Base-by-base conservation (phyloP, 2,888 invertebrate genomes). In the Mythimna albipuncta region DNA sequence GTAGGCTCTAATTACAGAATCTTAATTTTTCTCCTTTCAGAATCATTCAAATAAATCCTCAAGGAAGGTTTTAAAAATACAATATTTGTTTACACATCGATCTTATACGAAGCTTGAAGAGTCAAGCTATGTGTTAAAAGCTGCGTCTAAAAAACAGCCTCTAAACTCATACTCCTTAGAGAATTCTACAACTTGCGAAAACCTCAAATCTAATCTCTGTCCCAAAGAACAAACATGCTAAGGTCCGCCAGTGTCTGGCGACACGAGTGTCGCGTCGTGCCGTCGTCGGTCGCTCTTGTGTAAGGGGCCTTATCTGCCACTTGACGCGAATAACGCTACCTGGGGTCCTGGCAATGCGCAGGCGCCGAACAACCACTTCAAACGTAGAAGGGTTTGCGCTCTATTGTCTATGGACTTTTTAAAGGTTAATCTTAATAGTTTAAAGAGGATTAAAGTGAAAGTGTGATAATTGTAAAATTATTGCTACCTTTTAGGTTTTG, bases 291-390 rank as follows among this genome's bases (percentile, higher is more conserved):
- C 87, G 82, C 81, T 77, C 77, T 82, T 77, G 78, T 84, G 81
- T 75, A 80, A 81, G 85, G 79, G 83, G 83, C 77, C 88, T 93
- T 92, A 92, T 93, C 91, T 90, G 72, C 87, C 88, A 93, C 93
- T 94, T 92, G 92, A 92, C 89, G 88, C 89, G 88, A 90, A 90
- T 85, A 90, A 87, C 92, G 92, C 91, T 94, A 94, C 85, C 85
- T 86, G 83, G 67, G 35, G 58, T n/a, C 41, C 7, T 61, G 41
- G 72, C 93, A 92, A 26, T 92, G 94, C 91, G 86, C 88, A 72
- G 88, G 88, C 92, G 90, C 90, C 90, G 86, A 84, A 74, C 75
- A 87, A 76, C 89, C 91, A 92, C 93, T 93, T 90, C 89, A 92
- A 84, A 86, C 89, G 84, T 81, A 92, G 91, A 91, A 92, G 93